Conservation (phyloP, 2,888 invertebrate species). For the Tortrix viridana region DNA sequence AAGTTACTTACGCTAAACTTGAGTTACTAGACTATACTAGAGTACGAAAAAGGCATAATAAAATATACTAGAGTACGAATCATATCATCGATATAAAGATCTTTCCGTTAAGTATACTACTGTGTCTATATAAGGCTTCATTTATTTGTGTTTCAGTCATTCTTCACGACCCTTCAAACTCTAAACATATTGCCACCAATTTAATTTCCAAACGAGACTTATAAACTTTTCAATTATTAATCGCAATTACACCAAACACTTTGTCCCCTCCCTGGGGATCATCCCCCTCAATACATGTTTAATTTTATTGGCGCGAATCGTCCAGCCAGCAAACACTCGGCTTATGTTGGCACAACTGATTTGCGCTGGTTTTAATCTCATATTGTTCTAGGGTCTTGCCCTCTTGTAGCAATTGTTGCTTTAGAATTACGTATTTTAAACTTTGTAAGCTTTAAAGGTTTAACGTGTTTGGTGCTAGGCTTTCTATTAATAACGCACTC, state of each 20-base stretch:
- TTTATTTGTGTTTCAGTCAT: background rate
- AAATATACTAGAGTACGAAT: too few species aligned
- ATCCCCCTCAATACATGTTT: slow-evolving; percentile 54
- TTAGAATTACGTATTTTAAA: slow-evolving; percentile 1
- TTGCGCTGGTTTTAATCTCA: slow-evolving; percentile 33
- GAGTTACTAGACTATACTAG: too few species aligned
- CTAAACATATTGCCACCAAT: slow-evolving; percentile 12
- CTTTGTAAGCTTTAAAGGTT: background rate
- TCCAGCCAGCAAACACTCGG: slow-evolving; percentile 46
- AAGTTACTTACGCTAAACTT: too few species aligned
- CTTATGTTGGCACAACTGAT: slow-evolving; percentile 30
- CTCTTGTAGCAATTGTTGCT: slow-evolving; percentile 20
- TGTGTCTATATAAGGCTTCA: too few species aligned
- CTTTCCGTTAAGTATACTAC: too few species aligned
- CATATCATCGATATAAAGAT: too few species aligned
- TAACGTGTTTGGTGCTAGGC: too few species aligned
- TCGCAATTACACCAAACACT: slow-evolving; percentile 46
- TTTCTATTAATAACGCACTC: too few species aligned
- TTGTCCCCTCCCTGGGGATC: slow-evolving; percentile 46
- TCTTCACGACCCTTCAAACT: background rate
- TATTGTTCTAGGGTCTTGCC: slow-evolving; percentile 33
- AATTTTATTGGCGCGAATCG: slow-evolving; percentile 79
- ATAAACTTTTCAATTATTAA: slow-evolving; percentile 34
- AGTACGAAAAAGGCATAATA: too few species aligned
- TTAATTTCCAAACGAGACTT: slow-evolving; percentile 19